Percentiles rank a stretch among this genome's conserved stretches.
phyloP scores from a whole-genome alignment of 1,140 invertebrate species.

The Bombus picipes region DNA sequence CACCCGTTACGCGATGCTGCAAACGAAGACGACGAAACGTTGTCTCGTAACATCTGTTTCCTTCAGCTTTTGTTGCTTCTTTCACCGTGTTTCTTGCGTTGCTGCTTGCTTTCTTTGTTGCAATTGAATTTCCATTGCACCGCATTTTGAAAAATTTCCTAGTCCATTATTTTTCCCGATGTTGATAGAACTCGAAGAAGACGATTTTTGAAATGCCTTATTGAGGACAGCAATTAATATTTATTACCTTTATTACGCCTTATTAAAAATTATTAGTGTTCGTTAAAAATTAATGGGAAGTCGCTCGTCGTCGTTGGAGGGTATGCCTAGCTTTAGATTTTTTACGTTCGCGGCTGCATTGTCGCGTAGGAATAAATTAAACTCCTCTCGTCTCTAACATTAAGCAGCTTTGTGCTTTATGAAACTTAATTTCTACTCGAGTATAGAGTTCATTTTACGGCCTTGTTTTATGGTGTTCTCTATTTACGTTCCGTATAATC shows the following conservation, averaged over 20 bases:
- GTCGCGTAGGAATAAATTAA: constrained; percentile 1
- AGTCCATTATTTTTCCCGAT: no score
- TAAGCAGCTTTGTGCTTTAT: background rate
- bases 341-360: background rate
- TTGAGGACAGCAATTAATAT: constrained; percentile 18
- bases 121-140: background rate
- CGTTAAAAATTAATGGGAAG: constrained; percentile 35
- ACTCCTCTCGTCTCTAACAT: background rate
- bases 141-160: no score
- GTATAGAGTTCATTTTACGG: background rate
- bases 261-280: constrained; percentile 46
- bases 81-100: background rate
- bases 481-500: constrained; percentile 9
- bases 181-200: no score
- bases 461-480: background rate
- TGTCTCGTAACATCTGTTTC: constrained; percentile 5
- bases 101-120: background rate
- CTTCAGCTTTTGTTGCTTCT: background rate
- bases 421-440: constrained; percentile 26
- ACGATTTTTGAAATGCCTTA: background rate
- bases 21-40: no score
- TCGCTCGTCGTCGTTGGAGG: background rate
- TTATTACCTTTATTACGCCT: constrained; percentile 28
- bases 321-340: background rate
- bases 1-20: constrained; percentile 19